Percentiles rank a stretch among this genome's conserved stretches.
Evolutionary conservation across 1,140 invertebrate genomes (phyloP).

Genomic region (Euwallacea fornicatus): DNA sequence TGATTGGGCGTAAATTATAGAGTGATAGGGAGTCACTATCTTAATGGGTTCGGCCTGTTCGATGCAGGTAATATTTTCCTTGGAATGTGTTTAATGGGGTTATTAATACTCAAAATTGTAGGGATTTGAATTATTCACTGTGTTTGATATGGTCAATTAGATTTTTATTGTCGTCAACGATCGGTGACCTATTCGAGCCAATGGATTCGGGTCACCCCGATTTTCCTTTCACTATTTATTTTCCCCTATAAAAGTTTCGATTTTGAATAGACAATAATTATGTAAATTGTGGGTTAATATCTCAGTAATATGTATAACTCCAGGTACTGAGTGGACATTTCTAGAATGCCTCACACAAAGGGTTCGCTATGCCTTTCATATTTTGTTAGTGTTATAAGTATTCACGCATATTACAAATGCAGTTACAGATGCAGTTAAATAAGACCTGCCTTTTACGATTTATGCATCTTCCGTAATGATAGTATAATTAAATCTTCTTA

Average conservation of each 20-base stretch:
- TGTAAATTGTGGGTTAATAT: no score
- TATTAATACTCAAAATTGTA: constrained; percentile 12
- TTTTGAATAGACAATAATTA: no score
- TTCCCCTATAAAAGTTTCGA: no score
- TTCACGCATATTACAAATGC: no score
- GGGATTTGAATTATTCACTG: no score
- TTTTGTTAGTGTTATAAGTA: no score
- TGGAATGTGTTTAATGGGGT: constrained; percentile 5
- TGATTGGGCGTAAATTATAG: constrained; percentile 15
- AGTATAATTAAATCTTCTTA: constrained; percentile 10
- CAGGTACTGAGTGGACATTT: no score
- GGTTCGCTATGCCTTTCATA: no score
- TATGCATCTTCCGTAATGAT: background rate
- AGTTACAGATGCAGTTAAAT: no score
- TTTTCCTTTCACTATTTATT: constrained; percentile 1
- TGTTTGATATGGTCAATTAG: background rate
- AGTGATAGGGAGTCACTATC: constrained; percentile 5
- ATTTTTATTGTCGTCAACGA: background rate
- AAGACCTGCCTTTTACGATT: background rate
- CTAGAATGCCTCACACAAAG: no score
- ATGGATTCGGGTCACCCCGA: background rate
- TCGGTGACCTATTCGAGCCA: background rate
- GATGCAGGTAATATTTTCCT: constrained; percentile 1
- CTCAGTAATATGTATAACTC: no score
- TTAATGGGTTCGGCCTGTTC: constrained; percentile 9